Conservation (phyloP, 2,113 vertebrate genomes). For the Calidris pugnax region DNA sequence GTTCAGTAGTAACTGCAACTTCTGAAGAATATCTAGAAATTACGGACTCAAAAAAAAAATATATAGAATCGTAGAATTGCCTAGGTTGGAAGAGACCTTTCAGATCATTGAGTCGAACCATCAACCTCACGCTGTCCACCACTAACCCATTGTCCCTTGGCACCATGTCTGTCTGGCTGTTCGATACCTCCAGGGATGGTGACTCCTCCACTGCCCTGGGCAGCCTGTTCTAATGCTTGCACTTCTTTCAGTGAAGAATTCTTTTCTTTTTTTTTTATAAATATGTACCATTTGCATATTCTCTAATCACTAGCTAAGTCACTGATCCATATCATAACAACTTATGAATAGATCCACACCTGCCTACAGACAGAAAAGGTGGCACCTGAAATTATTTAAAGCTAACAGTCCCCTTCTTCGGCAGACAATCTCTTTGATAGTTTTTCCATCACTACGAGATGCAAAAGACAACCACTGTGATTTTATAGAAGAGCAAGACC, state of each 20-base stretch:
- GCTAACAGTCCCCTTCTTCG: neutral
- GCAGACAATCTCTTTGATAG: neutral
- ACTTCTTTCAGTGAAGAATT: no score
- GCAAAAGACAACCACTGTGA: neutral
- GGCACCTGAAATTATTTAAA: neutral
- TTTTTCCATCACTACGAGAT: neutral
- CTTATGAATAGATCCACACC: neutral
- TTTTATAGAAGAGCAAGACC: neutral
- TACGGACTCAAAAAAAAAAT: neutral
- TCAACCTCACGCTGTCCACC: no score
- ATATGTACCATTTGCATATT: neutral
- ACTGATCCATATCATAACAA: neutral
- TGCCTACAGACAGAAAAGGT: neutral
- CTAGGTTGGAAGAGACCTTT: no score
- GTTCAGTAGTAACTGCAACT: neutral
- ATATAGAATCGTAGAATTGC: no score
- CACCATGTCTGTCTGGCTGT: no score
- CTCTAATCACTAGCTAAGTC: neutral
- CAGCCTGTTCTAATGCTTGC: no score
- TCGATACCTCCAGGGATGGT: no score
- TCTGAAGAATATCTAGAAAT: neutral
- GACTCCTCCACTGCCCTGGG: no score
- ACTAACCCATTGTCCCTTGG: no score
- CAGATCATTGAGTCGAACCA: no score
- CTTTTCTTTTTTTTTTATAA: no score